phyloP scores from a whole-genome alignment of 1,140 invertebrate species.

The Eubasilissa regina region DNA sequence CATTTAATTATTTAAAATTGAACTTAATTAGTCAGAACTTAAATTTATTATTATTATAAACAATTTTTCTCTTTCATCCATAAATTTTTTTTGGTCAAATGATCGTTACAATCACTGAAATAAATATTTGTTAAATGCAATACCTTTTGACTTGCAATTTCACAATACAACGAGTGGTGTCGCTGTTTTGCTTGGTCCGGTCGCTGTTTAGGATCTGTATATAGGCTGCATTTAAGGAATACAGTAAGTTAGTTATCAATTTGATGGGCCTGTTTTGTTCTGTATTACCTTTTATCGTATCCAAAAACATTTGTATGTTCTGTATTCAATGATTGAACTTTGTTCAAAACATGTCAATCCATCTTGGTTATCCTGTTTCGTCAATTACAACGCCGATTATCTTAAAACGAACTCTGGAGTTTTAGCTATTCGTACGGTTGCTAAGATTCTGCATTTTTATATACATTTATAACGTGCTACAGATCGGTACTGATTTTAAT shows the following conservation, averaged over 20 bases:
- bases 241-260: conserved; percentile 22
- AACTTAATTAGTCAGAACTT: neutral
- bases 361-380: conserved; percentile 21
- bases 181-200: conserved; percentile 53
- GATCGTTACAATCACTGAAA: neutral
- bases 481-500: conserved; percentile 8
- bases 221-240: conserved; percentile 31
- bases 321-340: neutral
- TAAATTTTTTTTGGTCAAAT: conserved; percentile 2
- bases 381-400: neutral
- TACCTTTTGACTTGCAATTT: conserved; percentile 44
- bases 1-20: neutral
- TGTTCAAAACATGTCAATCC: conserved; percentile 34
- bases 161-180: conserved; percentile 49
- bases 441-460: neutral
- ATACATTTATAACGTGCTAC: neutral
- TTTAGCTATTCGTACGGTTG: neutral
- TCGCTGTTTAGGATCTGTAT: conserved; percentile 41
- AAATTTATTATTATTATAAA: too few relatives aligned
- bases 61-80: too few relatives aligned
- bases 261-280: neutral
- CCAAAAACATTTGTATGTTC: neutral
- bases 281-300: neutral
- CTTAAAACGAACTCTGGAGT: neutral
- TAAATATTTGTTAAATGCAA: conserved; percentile 14